A percentile compares a stretch with the other conserved stretches of the same genome.
phyloP scores from a whole-genome alignment of 35 echinoderm and acorn worm species.

The Anneissia japonica region DNA sequence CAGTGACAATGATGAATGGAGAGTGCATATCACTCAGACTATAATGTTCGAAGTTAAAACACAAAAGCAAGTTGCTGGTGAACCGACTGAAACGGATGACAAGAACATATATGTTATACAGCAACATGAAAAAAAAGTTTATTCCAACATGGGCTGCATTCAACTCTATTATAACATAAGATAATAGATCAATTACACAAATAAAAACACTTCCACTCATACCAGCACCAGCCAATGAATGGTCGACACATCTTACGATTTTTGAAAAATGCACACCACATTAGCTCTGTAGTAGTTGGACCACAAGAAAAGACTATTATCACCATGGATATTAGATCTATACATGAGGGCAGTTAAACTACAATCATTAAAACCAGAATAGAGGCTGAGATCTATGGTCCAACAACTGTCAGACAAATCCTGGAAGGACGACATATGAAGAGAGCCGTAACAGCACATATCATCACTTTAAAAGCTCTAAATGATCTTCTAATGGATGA shows the following conservation, averaged over 20 bases:
- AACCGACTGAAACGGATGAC: no score
- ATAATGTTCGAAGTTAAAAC: no score
- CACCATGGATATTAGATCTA: constrained; percentile 29
- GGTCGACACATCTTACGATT: constrained; percentile 22
- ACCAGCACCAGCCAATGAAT: constrained; percentile 22
- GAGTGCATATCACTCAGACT: no score
- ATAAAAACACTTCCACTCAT: constrained; percentile 12
- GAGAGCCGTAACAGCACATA: constrained; percentile 26
- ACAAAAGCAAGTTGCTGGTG: no score
- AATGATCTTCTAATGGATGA: no score
- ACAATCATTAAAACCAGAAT: constrained; percentile 11
- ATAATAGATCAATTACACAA: background rate
- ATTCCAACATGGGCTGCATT: constrained; percentile 44
- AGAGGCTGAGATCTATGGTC: constrained; percentile 44
- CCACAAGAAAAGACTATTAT: constrained; percentile 27
- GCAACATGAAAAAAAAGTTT: no score
- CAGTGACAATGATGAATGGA: no score
- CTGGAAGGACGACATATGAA: constrained; percentile 30
- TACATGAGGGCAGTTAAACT: constrained; percentile 11
- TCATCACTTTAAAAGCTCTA: background rate
- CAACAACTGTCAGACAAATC: constrained; percentile 37
- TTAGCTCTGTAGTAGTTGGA: constrained; percentile 9
- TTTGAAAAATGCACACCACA: constrained; percentile 24
- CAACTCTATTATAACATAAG: constrained; percentile 7
- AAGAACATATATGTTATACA: no score